Base-by-base conservation (phyloP, 2,797 vertebrate species). In the Acanthurus leucopareius region DNA sequence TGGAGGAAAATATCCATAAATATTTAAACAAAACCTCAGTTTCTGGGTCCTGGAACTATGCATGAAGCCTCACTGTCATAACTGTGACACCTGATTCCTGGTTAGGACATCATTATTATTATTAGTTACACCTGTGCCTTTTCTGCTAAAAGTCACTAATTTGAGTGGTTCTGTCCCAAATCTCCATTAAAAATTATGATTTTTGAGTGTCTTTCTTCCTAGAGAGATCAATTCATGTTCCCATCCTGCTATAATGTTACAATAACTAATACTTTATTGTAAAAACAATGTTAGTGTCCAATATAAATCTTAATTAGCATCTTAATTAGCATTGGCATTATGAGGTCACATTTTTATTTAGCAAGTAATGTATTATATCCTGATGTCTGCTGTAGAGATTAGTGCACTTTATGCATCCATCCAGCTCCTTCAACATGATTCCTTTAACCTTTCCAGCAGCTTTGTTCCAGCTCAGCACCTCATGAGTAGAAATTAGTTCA, bases 381-480 rank as follows among this genome's bases (percentile, higher is more conserved):
- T 22, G 35, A 25, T 59, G 16, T 19, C 13, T n/a, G 10, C 3
- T 15, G 7, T 67, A 14, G 25, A 40, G n/a, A 65, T 57, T 7
- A 35, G 20, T 58, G 32, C 15, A 38, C 25, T 42, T 35, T 17
- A 58, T 40, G 6, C 19, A 48, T 69, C 25, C 62, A 73, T 49
- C 47, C 66, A 77, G 45, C 68, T 82, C 52, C 32, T 64, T 63
- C 15, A 54, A 69, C 53, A 80, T 44, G 56, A 73, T 75, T 73
- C 71, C 62, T 67, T 74, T 72, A 51, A 72, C 58, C 48, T 74
- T 61, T 80, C 22, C 59, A 76, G 72, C 73, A 71, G 60, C 63
- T 73, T 57, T 61, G 51, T 73, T 83, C 66, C 56, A 79, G 28
- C 51, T 85, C 73, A 68, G 45, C 58, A 59, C 35, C 2, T 63